Base-by-base conservation (phyloP, 2,888 invertebrate genomes). In the Trilocha varians region DNA sequence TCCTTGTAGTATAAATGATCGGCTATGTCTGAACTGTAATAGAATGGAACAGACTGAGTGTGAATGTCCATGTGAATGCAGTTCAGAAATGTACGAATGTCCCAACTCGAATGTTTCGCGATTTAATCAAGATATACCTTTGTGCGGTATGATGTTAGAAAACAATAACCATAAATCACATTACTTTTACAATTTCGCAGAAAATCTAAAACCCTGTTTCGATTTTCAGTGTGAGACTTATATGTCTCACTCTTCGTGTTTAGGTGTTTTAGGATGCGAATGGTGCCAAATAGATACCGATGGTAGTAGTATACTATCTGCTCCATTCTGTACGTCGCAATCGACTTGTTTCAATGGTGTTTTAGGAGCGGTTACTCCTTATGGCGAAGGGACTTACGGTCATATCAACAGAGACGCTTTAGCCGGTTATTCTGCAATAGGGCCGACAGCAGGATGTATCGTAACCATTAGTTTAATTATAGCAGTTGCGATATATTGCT, bases 51-150 rank as follows among this genome's bases (percentile, higher is more conserved):
- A 95, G 76, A 93, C 91, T 3, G 96, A 97, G 65, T 97, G 97
- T 59, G 97, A 97, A 72, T 97, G 97, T 64, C 97, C 97, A 0
- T 97, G 97, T 69, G 96, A 97, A 72, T 97, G 97, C 64, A 92
- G 87, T 46, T 85, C 89, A 1, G 80, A 83, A 53, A 54, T 70
- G 4, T 80, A 77, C 40, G 77, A 82, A 37, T 83, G 82, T 39
- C 70, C 78, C 1, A 67, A 69, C 41, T 54, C 70, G 0, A 82
- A 78, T 42, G 45, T 65, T 16, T 69, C 79, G 2, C 62, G 63
- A 38, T 60, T 70, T 13, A 66, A 67, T 48, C 67, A 70, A 51
- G 70, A 78, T 38, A 73, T 77, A 34, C 76, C 84, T 1, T 62
- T 85, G 13, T 87, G 87, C 57, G 82, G 83, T 36, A 73, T 82